phyloP scores from a whole-genome alignment of 1,140 invertebrate genomes.

The Subanguina moxae region DNA sequence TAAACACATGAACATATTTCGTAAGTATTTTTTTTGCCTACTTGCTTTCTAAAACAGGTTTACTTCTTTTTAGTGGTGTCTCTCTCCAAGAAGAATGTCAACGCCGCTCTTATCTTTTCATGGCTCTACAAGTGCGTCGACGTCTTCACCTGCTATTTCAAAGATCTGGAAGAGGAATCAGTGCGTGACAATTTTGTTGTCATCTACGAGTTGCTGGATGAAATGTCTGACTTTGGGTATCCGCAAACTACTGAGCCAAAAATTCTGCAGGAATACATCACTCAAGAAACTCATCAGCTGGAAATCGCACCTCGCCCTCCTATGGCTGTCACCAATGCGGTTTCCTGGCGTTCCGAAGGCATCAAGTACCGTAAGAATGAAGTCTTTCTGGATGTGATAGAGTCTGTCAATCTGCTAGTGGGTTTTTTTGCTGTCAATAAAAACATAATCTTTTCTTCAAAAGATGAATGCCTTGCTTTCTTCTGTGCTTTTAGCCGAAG shows the following conservation, averaged over 20 bases:
- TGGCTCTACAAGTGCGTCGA: conserved; percentile 96
- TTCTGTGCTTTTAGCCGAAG: too few relatives aligned
- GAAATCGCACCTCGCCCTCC: conserved; percentile 87
- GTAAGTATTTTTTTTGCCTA: conserved; percentile 51
- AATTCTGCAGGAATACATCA: conserved; percentile 93
- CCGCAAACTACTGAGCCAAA: conserved; percentile 82
- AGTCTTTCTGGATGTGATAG: conserved; percentile 98
- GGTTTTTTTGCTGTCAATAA: conserved; percentile 67
- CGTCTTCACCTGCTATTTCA: conserved; percentile 95
- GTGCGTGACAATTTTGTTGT: conserved; percentile 99
- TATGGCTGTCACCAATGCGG: conserved; percentile 91
- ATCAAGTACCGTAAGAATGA: conserved; percentile 99
- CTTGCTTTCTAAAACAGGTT: neutral
- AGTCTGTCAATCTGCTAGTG: conserved; percentile 89
- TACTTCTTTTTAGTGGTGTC: conserved; percentile 72
- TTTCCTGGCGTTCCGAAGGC: conserved; percentile 97
- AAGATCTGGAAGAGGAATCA: conserved; percentile 97
- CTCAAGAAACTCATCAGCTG: conserved; percentile 97
- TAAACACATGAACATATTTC: conserved; percentile 94
- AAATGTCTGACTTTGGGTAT: conserved; percentile 89
- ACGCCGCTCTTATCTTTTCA: conserved; percentile 90
- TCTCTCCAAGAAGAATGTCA: conserved; percentile 93
- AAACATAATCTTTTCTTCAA: conserved; percentile 93
- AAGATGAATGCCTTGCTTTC: too few relatives aligned
- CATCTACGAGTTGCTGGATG: conserved; percentile 95